Percentiles rank a stretch among this genome's conserved stretches.
phyloP scores from a whole-genome alignment of 2,113 vertebrate genomes.

The Aptenodytes forsteri region DNA sequence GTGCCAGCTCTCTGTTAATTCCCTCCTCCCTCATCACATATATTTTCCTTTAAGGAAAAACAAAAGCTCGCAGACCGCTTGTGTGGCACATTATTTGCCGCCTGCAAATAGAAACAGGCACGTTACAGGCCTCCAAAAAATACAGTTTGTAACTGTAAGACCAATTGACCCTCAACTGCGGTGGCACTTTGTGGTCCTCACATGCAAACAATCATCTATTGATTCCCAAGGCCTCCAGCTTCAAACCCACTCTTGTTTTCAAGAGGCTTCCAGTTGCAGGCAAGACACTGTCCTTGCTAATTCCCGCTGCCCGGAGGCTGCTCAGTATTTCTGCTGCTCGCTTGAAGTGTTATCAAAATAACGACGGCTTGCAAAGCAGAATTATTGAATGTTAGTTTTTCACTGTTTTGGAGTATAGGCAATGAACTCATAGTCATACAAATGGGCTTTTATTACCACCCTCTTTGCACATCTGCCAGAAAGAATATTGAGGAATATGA shows the following conservation, averaged over 20 bases:
- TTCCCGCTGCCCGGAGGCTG: neutral
- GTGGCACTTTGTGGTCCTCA: neutral
- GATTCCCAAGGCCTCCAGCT: slow-evolving; percentile 20
- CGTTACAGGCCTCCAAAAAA: slow-evolving; percentile 11
- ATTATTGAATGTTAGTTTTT: slow-evolving; percentile 52
- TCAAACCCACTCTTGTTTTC: slow-evolving; percentile 34
- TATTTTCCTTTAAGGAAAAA: slow-evolving; percentile 54
- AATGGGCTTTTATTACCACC: slow-evolving; percentile 12
- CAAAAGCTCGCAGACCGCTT: neutral
- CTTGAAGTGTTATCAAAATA: slow-evolving; percentile 51
- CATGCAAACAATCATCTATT: slow-evolving; percentile 53
- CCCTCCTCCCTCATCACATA: neutral
- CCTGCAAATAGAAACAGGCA: slow-evolving; percentile 33
- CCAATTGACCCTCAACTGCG: neutral
- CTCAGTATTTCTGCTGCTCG: neutral
- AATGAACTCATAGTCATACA: neutral
- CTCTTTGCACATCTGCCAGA: slow-evolving; percentile 6
- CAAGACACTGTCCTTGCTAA: neutral
- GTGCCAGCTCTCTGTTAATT: neutral
- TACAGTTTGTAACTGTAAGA: neutral
- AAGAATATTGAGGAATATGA: slow-evolving; percentile 16
- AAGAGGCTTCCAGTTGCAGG: neutral
- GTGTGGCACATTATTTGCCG: neutral
- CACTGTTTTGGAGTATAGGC: neutral
- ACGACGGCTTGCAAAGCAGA: slow-evolving; percentile 5